Base-by-base conservation (phyloP, 2,888 invertebrate genomes). In the Harmothoe impar region DNA sequence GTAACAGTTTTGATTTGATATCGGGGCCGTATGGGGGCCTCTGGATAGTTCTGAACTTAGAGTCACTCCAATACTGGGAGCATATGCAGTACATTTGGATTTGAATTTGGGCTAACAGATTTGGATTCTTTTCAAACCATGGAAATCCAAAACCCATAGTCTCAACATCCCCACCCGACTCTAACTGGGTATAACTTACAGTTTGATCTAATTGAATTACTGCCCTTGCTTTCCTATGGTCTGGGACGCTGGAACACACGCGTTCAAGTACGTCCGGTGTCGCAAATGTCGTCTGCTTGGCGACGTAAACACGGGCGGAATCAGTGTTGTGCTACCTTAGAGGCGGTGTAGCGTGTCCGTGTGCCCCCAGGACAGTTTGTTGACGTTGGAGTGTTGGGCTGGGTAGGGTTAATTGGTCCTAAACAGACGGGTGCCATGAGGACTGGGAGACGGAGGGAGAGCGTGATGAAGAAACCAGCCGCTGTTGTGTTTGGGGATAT, bases 351-450 rank as follows among this genome's bases (percentile, higher is more conserved):
- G 86, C 86, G 52, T 56, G 56, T 29, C 54, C 7, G 84, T 31
- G 52, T 20, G 86, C 31, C 52, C 54, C 54, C 3, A 17, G 25
- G 25, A 52, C 20, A 54, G 86, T 86, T 86, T 86, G 86, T 86
- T 86, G 86, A 86, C 56, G 54, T 54, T 86, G 86, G 86, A 54
- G 5, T 25, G 86, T 10, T 29, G 54, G 31, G 52, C 52, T 56
- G 12, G 56, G 20, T 20, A 35, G 43, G 43, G 86, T 52, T 86
- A 86, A 86, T 86, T 86, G 86, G 86, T 86, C 86, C 52, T 86
- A 86, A 86, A 86, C 86, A 86, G 10, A 29, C 29, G 20, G 54
- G 54, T 86, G 54, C 54, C 86, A 54, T 5, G 86, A 17, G 10
- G 86, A 86, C 86, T 20, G 52, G 86, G 29, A 15, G 52, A 54